Base-by-base conservation (phyloP, 2,113 vertebrate species). In the Podarcis raffonei region DNA sequence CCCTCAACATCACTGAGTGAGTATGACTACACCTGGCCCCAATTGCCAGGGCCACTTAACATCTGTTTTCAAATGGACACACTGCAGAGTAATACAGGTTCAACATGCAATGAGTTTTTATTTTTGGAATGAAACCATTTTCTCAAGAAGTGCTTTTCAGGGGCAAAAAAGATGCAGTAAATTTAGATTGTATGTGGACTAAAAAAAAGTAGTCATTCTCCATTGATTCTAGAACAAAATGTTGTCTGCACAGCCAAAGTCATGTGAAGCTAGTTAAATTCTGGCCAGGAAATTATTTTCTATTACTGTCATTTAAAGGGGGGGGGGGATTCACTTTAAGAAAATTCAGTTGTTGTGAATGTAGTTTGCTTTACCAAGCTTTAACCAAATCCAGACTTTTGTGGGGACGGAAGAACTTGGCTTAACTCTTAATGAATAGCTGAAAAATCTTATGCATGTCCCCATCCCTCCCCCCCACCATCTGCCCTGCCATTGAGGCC, bases 341-440 rank as follows among this genome's bases (percentile, higher is more conserved):
- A 88, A 72, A 88, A 66, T 48, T 69, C 68, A 72, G 5, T 83
- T 83, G 68, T 79, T 83, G 25, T 84, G 76, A 80, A n/a, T 39
- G 42, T 83, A 81, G 62, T 79, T 86, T 84, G 62, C n/a, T 84
- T 89, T 84, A 68, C 81, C 76, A 84, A 75, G 82, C 57, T 42
- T 83, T 74, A 74, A 83, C 74, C 80, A 91, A 71, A 83, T 88
- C 74, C 81, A 89, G 86, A 89, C 66, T 80, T 72, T 66, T 27
- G 65, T 53, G 65, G 42, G 74, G 72, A 82, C 79, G 72, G n/a
- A 84, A 80, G 75, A 80, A 84, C 18, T 42, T 53, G 57, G 20
- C 35, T 37, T 74, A 88, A 8, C 65, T 87, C 89, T 80, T 85
- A 91, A 92, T 89, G 23, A 91, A 91, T 89, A 89, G 81, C 81